phyloP scores from a whole-genome alignment of 1,140 invertebrate genomes.

The Cheumatopsyche charites region DNA sequence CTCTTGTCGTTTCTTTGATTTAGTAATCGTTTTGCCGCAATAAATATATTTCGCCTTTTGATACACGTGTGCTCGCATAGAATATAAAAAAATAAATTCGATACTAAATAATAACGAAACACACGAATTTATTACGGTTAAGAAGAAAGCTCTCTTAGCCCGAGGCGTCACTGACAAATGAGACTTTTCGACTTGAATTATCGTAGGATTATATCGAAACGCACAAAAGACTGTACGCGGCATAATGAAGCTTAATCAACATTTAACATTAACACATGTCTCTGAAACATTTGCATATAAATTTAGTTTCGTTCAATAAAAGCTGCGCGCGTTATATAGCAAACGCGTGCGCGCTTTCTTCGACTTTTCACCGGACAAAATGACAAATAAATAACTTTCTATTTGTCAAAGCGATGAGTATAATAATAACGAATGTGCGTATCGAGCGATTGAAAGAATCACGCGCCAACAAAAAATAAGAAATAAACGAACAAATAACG shows the following conservation, averaged over 20 bases:
- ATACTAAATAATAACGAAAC: conserved; percentile 10
- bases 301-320: background rate
- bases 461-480: too few relatives aligned
- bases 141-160: conserved; percentile 8
- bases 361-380: conserved; percentile 1
- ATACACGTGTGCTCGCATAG: background rate
- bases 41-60: too few relatives aligned
- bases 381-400: conserved; percentile 20
- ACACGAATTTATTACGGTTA: conserved; percentile 17
- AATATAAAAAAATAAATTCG: background rate
- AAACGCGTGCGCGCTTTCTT: background rate
- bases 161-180: conserved; percentile 1
- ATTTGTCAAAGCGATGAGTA: conserved; percentile 5
- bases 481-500: background rate
- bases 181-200: conserved; percentile 6
- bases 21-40: too few relatives aligned
- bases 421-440: conserved; percentile 2
- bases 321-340: background rate
- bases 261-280: background rate
- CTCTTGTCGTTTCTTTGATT: too few relatives aligned
- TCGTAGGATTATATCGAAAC: background rate
- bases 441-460: background rate
- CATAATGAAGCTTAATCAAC: conserved; percentile 4
- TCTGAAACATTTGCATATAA: background rate
- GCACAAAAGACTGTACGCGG: background rate